These are phyloP conservation scores for Nephrotoma guestfalica DNA, from an alignment of 2,888 invertebrate genomes.

Conservation along the genomic window DNA sequence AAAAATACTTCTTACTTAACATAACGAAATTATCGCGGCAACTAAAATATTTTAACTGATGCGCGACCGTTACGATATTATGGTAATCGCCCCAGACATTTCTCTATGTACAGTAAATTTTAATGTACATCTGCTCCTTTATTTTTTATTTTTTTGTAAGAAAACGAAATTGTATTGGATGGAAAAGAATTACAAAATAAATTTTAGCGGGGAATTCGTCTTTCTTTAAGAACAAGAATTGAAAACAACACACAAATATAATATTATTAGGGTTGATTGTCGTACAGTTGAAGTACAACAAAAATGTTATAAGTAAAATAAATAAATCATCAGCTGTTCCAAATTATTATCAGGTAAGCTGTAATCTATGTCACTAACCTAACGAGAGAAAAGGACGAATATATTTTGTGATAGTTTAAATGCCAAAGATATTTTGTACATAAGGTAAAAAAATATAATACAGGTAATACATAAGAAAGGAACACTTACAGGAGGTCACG, in stretches of 20 bases:
- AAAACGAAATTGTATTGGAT: background rate
- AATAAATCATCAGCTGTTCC: background rate
- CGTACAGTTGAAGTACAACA: background rate
- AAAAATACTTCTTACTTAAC: background rate
- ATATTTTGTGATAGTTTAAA: background rate
- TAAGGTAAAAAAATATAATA: too few species aligned
- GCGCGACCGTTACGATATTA: background rate
- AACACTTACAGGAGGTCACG: too few species aligned
- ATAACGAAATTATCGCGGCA: background rate
- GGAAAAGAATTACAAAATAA: background rate
- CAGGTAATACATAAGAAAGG: too few species aligned
- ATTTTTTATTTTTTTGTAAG: background rate
- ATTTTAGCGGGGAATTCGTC: background rate
- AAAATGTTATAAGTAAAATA: background rate
- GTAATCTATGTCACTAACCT: background rate
- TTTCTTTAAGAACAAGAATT: background rate
- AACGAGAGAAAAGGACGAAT: background rate
- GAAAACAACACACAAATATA: background rate
- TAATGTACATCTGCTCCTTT: background rate
- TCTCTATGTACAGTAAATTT: background rate
- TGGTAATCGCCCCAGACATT: background rate
- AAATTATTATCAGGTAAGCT: background rate
- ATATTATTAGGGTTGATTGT: background rate
- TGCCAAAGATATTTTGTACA: background rate
- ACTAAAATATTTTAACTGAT: background rate